Evolutionary conservation across 2,888 invertebrate genomes (phyloP), one percentile per base, ranked within the genome.

Genomic region (Drosophila leonis): DNA sequence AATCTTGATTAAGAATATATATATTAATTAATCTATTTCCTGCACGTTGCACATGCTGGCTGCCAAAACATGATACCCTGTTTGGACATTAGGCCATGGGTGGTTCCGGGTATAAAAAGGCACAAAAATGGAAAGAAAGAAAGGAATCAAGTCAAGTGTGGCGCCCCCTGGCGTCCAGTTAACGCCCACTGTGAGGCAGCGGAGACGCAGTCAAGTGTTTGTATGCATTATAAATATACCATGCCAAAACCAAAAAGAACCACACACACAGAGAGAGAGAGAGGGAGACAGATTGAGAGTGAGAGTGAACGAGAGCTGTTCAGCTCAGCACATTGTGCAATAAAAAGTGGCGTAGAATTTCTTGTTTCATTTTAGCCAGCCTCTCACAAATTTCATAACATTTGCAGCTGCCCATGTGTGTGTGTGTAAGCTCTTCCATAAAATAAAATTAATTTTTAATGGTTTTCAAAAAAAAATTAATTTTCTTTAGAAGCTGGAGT

Each of bases 361-460:
- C 72, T 61, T 79, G 69, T 74, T 71, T 70, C 70, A 74, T 73
- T 70, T 67, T 61, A 33, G 65, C 52, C 75, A 77, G 61, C 48
- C 54, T 70, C 70, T 75, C 66, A 67, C 67, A 68, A 70, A 72
- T 65, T 72, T 78, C 76, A 72, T 76, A 84, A 76, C 70, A 76
- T 85, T 74, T 73, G 56, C 70, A 69, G 68, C 71, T 79, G 70
- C 66, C 55, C 72, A 59, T 60, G 46, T 56, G 55, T 63, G 48
- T 66, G 46, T 69, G 63, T 37, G 52, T 46, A 54, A 15, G 54
- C 65, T 73, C 51, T 67, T 69, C 80, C 83, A 86, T 85, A 83
- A 90, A 90, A 86, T 78, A 88, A 85, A 86, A 86, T 86, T 83
- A 88, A 86, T 86, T 88, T 90, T 88, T 90, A 86, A 90, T 90